Base-by-base conservation (phyloP, 2,888 invertebrate genomes). In the Liopterus haemorrhoidalis region DNA sequence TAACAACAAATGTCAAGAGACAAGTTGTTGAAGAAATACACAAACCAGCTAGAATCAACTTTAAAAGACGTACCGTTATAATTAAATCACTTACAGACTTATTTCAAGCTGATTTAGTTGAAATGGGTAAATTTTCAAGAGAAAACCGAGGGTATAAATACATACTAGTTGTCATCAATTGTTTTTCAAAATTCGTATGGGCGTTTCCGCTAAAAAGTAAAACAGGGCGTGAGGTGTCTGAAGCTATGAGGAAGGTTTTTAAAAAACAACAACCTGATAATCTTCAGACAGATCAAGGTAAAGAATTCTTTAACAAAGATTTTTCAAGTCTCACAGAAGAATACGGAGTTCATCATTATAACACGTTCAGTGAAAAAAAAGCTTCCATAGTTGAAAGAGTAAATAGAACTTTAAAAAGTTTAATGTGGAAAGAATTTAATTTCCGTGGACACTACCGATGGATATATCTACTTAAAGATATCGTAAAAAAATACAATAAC, bases 31-130 rank as follows among this genome's bases (percentile, higher is more conserved):
- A 31, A 20, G 62, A 64, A 43, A 41, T 65, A 8, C 63, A 64
- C 53, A 61, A 55, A 53, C 54, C 57, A 19, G 62, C 59, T 16
- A 46, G 64, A 31, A 53, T 46, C 37, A 63, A 64, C 54, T 62
- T 63, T 54, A 50, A 48, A 32, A 49, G 62, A 20, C 51, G 63
- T 35, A 33, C 49, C 39, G 59, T 62, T 16, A 50, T 60, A 9
- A 53, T 61, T 27, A 60, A 60, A 47, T 60, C 56, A 30, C 49
- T 66, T 3, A 58, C 65, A 55, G 63, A 68, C 43, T 50, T 61
- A 9, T 64, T 60, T 63, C 65, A 66, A 55, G 62, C 61, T 18
- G 65, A 66, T 56, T 53, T 66, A 5, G 61, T 59, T 15, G 57
- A 58, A 38, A 59, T 62, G 59, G 43, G 41, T 15, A 36, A 45